These are phyloP conservation scores for Enteromius fasciolatus DNA, from an alignment of 2,797 vertebrate species.

Conservation along the genomic window DNA sequence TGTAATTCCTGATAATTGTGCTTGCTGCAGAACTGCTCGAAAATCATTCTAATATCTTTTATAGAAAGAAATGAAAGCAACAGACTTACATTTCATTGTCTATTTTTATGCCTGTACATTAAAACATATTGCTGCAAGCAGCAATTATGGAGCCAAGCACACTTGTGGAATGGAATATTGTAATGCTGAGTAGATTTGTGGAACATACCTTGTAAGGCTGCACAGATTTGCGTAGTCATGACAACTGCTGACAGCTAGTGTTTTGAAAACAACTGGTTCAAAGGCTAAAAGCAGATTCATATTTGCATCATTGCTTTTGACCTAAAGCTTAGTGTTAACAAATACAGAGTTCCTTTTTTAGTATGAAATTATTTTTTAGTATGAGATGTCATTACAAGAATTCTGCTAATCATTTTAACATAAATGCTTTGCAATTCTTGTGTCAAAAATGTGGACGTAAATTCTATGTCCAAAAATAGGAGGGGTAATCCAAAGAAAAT, in stretches of 20 bases:
- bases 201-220: constrained; percentile 10
- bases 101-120: not conserved
- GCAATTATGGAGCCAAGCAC: not conserved
- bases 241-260: not conserved
- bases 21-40: not conserved
- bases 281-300: not conserved
- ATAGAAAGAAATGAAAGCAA: constrained; percentile 10
- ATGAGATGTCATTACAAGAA: not conserved
- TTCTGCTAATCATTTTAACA: not conserved
- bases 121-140: not conserved
- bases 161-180: constrained; percentile 9
- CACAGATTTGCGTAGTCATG: constrained; percentile 13
- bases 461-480: not conserved
- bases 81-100: not conserved
- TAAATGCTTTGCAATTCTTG: not conserved
- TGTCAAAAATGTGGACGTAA: not conserved
- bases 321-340: not conserved
- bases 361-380: too few species aligned
- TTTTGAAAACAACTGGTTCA: constrained; percentile 13
- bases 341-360: not conserved
- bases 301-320: not conserved
- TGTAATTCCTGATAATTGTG: not conserved
- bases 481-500: not conserved
- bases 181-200: constrained; percentile 11
- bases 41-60: not conserved